Base-by-base conservation (phyloP, 2,113 vertebrate genomes). In the Lates calcarifer region DNA sequence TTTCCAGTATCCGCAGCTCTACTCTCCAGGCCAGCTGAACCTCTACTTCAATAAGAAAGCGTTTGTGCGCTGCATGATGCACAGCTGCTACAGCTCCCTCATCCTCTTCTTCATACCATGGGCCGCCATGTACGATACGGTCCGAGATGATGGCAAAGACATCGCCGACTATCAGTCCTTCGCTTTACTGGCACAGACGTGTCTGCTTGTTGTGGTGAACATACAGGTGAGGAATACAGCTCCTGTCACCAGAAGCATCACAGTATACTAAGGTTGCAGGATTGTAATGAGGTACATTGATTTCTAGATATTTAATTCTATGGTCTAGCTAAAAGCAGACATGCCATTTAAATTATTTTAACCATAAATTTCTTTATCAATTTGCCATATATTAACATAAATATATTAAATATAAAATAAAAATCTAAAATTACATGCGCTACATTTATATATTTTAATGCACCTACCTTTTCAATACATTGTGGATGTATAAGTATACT, bases 161-260 rank as follows among this genome's bases (percentile, higher is more conserved):
- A 92, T 98, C 17, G 95, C 96, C 0, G 96, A 99, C 94, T 98
- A 96, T 91, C 98, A 99, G 93, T 98, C 97, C 41, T 98, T 99
- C 18, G 97, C 97, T 26, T 66, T 99, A 61, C 81, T 97, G 82
- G 96, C 96, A 0, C 97, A 99, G 92, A 98, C 97, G 11, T 96
- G 96, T 82, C 93, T 99, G 78, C 93, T 99, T 51, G 86, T 96
- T 0, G 95, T 96, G 12, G 96, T 98, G 62, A 97, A 92, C 45
- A 76, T 95, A 31, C 97, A 99, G 95, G 97, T 99, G 57, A 72
- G 63, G 26, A 22, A n/a, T 3, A 5, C n/a, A 33, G 13, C 28
- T 20, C 8, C 28, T 26, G 37, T 68, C 47, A 22, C 39, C n/a
- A 60, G 60, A 35, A 14, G 17, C 8, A 11, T 60, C n/a, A 58